These are phyloP conservation scores for Luehdorfia chinensis DNA, from an alignment of 1,140 invertebrate species.

Conservation along the genomic window DNA sequence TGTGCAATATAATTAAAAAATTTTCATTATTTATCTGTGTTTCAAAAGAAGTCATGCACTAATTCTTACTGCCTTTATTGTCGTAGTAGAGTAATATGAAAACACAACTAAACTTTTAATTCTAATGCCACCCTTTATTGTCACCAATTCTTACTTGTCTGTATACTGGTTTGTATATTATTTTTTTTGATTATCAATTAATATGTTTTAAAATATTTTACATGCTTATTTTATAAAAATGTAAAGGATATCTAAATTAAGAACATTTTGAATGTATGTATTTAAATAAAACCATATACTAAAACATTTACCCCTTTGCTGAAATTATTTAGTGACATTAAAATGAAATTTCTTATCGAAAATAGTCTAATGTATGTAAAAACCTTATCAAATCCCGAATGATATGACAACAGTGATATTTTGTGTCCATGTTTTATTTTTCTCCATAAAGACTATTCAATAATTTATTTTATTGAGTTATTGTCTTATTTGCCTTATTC, in stretches of 20 bases:
- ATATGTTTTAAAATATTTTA: no score
- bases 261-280: neutral
- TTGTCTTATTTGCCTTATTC: constrained; percentile 42
- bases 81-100: no score
- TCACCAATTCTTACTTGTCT: no score
- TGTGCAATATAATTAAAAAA: no score
- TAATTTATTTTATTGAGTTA: constrained; percentile 24
- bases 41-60: no score
- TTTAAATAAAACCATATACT: neutral
- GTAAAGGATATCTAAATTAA: neutral
- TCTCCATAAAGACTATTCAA: neutral
- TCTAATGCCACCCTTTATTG: no score
- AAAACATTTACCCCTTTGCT: neutral
- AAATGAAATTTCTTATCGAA: neutral
- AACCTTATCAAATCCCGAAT: constrained; percentile 14
- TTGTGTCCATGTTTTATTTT: constrained; percentile 3
- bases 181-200: no score
- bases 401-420: constrained; percentile 16
- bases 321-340: neutral
- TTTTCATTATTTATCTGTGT: no score
- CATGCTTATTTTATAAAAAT: no score
- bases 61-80: no score
- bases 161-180: no score
- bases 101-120: no score
- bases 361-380: constrained; percentile 3